These are phyloP conservation scores for Hestina assimilis DNA, from an alignment of 1,140 invertebrate genomes.

Conservation along the genomic window DNA sequence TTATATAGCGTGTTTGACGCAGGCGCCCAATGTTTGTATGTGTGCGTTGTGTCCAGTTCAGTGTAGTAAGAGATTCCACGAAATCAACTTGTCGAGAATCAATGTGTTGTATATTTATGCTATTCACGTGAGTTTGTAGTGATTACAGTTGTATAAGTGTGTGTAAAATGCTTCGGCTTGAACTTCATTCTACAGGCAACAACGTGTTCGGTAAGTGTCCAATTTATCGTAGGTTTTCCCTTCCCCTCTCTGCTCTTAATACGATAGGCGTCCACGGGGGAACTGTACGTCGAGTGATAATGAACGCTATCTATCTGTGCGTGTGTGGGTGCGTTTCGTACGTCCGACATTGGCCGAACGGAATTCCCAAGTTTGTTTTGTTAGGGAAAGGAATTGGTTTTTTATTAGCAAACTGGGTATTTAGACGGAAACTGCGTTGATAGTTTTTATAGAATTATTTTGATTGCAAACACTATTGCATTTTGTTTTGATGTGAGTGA, in stretches of 20 bases:
- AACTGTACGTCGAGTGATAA: constrained; percentile 4
- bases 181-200: constrained; percentile 14
- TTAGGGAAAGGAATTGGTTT: constrained; percentile 41
- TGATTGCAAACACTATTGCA: background rate
- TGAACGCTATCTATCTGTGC: constrained; percentile 14
- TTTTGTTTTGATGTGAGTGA: background rate
- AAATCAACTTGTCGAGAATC: constrained; percentile 32
- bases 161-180: constrained; percentile 36
- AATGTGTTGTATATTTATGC: constrained; percentile 6
- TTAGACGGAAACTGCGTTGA: constrained; percentile 24
- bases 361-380: constrained; percentile 48
- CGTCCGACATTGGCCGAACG: constrained; percentile 23
- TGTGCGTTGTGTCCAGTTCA: constrained; percentile 44
- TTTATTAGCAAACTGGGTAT: constrained; percentile 34
- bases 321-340: constrained; percentile 42
- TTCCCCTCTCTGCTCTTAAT: constrained; percentile 14
- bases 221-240: constrained; percentile 19
- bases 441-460: background rate
- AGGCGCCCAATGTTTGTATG: constrained; percentile 39
- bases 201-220: constrained; percentile 24
- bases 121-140: constrained; percentile 2
- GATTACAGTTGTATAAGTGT: constrained; percentile 12
- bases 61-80: constrained; percentile 49
- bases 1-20: constrained; percentile 42
- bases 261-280: constrained; percentile 22